Evolutionary conservation across 2,888 invertebrate species (phyloP).

Genomic region (Ctenicera cuprea): DNA sequence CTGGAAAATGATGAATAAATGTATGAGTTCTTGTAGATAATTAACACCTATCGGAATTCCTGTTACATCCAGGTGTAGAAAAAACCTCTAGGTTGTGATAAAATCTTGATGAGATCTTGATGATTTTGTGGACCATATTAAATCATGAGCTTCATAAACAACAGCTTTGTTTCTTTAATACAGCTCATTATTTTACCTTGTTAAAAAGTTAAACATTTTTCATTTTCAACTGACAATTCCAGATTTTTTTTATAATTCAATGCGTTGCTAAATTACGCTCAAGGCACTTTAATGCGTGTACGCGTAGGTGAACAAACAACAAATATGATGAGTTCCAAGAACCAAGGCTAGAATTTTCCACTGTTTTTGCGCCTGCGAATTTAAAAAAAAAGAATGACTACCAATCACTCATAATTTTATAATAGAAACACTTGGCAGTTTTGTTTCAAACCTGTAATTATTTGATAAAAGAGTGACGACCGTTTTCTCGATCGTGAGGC

Average conservation of each 20-base stretch:
- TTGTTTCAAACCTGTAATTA: conserved; percentile 37
- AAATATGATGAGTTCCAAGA: conserved; percentile 21
- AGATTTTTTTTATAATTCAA: too few relatives aligned
- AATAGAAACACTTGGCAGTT: conserved; percentile 32
- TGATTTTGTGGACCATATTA: neutral
- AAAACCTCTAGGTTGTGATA: neutral
- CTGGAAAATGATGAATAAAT: conserved; percentile 18
- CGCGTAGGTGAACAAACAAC: conserved; percentile 3
- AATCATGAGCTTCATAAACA: too few relatives aligned
- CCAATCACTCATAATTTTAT: conserved; percentile 30
- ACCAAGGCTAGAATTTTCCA: conserved; percentile 7
- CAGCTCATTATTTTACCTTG: neutral
- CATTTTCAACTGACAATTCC: neutral
- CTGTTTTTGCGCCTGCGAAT: conserved; percentile 9
- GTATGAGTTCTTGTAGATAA: conserved; percentile 9
- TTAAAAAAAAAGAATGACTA: conserved; percentile 12
- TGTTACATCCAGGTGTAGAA: neutral
- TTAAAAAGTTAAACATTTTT: neutral
- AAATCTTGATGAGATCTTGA: conserved; percentile 11
- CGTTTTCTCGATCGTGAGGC: conserved; percentile 24
- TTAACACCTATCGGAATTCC: conserved; percentile 13
- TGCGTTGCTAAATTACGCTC: neutral
- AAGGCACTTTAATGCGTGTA: neutral
- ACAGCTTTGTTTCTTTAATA: too few relatives aligned
- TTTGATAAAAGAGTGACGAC: conserved; percentile 31